A percentile compares a stretch with the other conserved stretches of the same genome.
These are phyloP conservation scores for Diadromus collaris DNA, from an alignment of 2,888 invertebrate species.

Conservation along the genomic window DNA sequence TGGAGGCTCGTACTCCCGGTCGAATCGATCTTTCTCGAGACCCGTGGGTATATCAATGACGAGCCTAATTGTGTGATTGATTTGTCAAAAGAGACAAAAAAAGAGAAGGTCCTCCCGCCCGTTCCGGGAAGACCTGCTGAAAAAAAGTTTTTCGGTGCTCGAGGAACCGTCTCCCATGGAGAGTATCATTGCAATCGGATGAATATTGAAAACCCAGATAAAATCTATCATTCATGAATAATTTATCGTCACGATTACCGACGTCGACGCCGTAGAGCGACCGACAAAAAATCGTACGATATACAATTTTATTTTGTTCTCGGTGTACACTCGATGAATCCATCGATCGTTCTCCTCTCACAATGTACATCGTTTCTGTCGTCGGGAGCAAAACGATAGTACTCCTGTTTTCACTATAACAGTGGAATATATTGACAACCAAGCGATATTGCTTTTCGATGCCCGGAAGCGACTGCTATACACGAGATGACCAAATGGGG, in stretches of 20 bases:
- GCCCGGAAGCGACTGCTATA: slow-evolving; percentile 28
- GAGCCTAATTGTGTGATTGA: slow-evolving; percentile 60
- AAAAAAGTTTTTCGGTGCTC: not conserved
- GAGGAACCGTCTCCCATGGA: not conserved
- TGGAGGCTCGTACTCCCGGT: slow-evolving; percentile 31
- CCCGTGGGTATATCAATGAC: slow-evolving; percentile 47
- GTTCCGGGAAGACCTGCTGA: not conserved
- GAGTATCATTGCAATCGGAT: slow-evolving; percentile 4
- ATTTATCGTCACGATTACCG: slow-evolving; percentile 14
- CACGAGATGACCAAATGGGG: slow-evolving; percentile 6
- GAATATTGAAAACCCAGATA: slow-evolving; percentile 35
- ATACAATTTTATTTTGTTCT: not conserved
- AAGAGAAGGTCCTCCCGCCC: not conserved
- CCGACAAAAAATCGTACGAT: slow-evolving; percentile 27
- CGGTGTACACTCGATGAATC: slow-evolving; percentile 3
- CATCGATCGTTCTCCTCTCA: slow-evolving; percentile 14
- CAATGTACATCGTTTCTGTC: not conserved
- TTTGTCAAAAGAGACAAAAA: slow-evolving; percentile 34
- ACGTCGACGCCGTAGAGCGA: slow-evolving; percentile 7
- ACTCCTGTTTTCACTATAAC: slow-evolving; percentile 25
- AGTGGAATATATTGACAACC: slow-evolving; percentile 28
- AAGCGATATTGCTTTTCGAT: slow-evolving; percentile 54
- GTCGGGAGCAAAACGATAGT: slow-evolving; percentile 15
- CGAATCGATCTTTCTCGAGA: slow-evolving; percentile 57
- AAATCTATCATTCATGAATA: slow-evolving; percentile 30